These are phyloP conservation scores for Zaprionus tsacasi DNA, from an alignment of 1,140 invertebrate species.

Conservation along the genomic window DNA sequence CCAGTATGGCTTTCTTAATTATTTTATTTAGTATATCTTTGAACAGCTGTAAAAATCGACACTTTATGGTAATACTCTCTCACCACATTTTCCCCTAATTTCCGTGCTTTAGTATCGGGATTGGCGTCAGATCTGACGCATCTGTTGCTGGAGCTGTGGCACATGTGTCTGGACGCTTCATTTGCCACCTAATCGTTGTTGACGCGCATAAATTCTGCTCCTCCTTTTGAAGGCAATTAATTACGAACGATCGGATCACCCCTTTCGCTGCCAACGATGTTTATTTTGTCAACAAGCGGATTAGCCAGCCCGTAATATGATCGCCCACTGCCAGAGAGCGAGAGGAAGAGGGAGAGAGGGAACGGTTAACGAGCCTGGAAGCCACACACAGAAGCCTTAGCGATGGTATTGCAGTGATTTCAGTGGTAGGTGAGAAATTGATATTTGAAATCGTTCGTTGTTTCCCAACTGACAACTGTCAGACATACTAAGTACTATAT, in stretches of 20 bases:
- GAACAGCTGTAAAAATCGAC: background rate
- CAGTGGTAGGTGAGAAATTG: conserved; percentile 57
- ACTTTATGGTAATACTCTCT: background rate
- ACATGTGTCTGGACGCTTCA: conserved; percentile 65
- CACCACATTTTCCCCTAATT: background rate
- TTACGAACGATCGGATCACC: conserved; percentile 42
- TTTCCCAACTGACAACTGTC: conserved; percentile 65
- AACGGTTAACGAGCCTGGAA: conserved; percentile 27
- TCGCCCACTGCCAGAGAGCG: conserved; percentile 34
- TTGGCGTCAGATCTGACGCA: conserved; percentile 15
- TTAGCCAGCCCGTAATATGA: conserved; percentile 65
- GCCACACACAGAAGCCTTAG: conserved; percentile 41
- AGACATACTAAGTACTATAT: background rate
- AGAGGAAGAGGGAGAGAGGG: background rate
- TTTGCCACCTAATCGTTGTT: conserved; percentile 71
- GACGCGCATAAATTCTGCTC: conserved; percentile 67
- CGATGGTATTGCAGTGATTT: conserved; percentile 54
- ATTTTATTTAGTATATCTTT: background rate
- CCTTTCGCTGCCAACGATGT: conserved; percentile 49
- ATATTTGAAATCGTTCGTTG: conserved; percentile 32
- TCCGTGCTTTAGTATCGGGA: background rate
- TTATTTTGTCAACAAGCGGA: conserved; percentile 76
- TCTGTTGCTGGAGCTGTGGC: conserved; percentile 30
- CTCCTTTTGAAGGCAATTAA: conserved; percentile 46
- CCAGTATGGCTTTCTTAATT: background rate